These are phyloP conservation scores for Galeopterus variegatus DNA, from an alignment of 2,113 vertebrate genomes.

Conservation along the genomic window DNA sequence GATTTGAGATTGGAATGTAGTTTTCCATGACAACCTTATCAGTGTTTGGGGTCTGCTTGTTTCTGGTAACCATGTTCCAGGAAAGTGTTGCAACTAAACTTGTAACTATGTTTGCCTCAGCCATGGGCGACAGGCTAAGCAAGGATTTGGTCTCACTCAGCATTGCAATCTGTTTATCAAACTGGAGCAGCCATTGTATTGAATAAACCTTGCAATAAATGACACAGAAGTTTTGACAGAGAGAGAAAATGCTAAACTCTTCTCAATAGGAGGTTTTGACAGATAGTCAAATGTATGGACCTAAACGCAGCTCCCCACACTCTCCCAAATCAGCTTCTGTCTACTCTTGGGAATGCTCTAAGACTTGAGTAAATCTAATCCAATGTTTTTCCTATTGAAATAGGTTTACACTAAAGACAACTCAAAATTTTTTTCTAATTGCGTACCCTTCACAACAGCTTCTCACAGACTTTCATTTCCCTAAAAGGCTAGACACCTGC, in stretches of 20 bases:
- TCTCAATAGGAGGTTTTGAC: neutral
- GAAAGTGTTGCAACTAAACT: slow-evolving; percentile 48
- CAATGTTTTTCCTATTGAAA: slow-evolving; percentile 12
- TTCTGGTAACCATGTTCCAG: slow-evolving; percentile 66
- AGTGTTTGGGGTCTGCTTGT: slow-evolving; percentile 65
- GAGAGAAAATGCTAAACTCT: slow-evolving; percentile 45
- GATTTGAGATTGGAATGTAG: slow-evolving; percentile 54
- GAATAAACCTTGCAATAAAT: slow-evolving; percentile 19
- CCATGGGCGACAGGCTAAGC: neutral
- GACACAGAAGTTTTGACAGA: slow-evolving; percentile 30
- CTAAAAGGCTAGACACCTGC: slow-evolving; percentile 55
- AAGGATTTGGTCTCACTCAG: neutral
- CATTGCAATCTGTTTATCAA: slow-evolving; percentile 54
- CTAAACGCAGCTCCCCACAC: neutral
- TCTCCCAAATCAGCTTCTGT: neutral
- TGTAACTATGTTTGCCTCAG: slow-evolving; percentile 8
- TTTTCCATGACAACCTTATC: slow-evolving; percentile 75
- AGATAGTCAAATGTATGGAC: neutral
- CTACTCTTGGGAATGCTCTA: neutral
- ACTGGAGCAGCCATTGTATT: neutral
- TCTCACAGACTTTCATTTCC: slow-evolving; percentile 45
- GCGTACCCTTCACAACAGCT: neutral
- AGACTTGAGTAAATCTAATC: neutral
- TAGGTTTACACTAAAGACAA: neutral
- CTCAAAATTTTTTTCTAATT: slow-evolving; percentile 4